These are phyloP conservation scores for Pristionchus maxplancki DNA, from an alignment of 2,888 invertebrate genomes.

Conservation along the genomic window DNA sequence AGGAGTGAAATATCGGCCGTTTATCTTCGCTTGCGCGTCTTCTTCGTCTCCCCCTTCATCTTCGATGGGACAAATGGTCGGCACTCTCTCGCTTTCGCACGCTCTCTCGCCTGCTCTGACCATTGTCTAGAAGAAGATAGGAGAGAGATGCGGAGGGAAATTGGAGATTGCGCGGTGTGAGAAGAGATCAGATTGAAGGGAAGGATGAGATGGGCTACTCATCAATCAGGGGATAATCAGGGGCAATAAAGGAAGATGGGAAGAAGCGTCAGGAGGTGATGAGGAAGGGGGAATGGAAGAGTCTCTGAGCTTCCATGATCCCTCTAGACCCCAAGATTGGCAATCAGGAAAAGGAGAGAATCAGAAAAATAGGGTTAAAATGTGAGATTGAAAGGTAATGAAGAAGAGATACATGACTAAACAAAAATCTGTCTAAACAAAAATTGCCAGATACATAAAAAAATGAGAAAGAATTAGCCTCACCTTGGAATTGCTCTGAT, in stretches of 20 bases:
- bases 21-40: slow-evolving; percentile 40
- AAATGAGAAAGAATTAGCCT: neutral
- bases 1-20: slow-evolving; percentile 41
- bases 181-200: slow-evolving; percentile 3
- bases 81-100: neutral
- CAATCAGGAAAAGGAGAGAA: neutral
- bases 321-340: neutral
- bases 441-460: too few relatives aligned
- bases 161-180: neutral
- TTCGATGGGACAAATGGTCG: slow-evolving; percentile 2
- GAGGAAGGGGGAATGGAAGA: neutral
- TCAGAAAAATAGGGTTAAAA: too few relatives aligned
- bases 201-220: neutral
- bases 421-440: too few relatives aligned
- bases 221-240: slow-evolving; percentile 41
- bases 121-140: neutral
- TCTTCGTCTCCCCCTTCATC: neutral
- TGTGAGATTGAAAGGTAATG: too few relatives aligned
- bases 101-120: neutral
- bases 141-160: neutral
- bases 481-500: slow-evolving; percentile 76
- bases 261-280: neutral
- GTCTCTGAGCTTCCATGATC: neutral
- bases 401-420: too few relatives aligned
- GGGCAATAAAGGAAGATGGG: slow-evolving; percentile 8